Percentiles rank a stretch among this genome's conserved stretches.
These are phyloP conservation scores for Bombylius discolor DNA, from an alignment of 2,888 invertebrate species.

Conservation along the genomic window DNA sequence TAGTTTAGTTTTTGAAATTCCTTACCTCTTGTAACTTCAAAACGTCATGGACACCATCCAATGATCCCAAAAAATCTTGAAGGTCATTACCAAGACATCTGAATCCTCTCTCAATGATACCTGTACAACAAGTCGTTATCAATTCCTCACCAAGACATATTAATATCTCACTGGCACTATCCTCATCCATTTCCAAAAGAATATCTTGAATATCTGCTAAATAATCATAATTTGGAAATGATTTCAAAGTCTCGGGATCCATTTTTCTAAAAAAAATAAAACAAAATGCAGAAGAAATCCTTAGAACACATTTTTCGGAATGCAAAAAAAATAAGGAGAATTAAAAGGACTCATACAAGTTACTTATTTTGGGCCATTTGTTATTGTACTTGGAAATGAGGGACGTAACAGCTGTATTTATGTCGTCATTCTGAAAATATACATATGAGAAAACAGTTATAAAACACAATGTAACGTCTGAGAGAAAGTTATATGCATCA, in stretches of 20 bases:
- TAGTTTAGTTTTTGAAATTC: neutral
- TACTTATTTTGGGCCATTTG: conserved; percentile 34
- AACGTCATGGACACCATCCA: conserved; percentile 82
- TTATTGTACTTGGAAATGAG: conserved; percentile 50
- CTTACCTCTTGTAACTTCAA: conserved; percentile 58
- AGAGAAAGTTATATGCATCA: no score
- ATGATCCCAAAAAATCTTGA: conserved; percentile 71
- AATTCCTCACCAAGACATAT: conserved; percentile 67
- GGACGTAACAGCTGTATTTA: conserved; percentile 54
- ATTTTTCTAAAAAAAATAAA: conserved; percentile 24
- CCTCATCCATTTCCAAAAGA: conserved; percentile 37
- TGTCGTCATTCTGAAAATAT: conserved; percentile 43
- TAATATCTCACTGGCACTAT: conserved; percentile 44
- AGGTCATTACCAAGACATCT: conserved; percentile 74
- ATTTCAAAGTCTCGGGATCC: conserved; percentile 27
- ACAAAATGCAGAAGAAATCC: neutral
- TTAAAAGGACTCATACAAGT: conserved; percentile 37
- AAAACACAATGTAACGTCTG: no score
- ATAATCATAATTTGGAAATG: conserved; percentile 35
- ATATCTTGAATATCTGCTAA: conserved; percentile 35
- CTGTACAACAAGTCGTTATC: conserved; percentile 58
- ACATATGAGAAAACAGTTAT: no score
- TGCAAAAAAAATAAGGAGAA: conserved; percentile 18
- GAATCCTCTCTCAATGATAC: conserved; percentile 66
- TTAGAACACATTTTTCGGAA: neutral